Evolutionary conservation across 1,140 invertebrate genomes (phyloP).

Genomic region (Saxidomus purpurata): DNA sequence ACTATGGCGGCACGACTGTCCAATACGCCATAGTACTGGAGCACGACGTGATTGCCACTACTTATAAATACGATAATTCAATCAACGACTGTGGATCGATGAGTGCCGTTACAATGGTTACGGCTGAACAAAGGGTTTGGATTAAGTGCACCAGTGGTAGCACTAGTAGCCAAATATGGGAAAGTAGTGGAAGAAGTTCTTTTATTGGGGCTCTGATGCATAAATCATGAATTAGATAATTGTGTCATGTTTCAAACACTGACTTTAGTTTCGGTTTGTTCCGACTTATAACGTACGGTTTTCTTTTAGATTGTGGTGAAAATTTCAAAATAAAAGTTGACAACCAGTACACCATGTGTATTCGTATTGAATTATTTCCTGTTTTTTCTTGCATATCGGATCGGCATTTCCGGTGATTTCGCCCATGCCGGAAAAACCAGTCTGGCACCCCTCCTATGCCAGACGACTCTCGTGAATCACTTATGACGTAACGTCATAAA

Average conservation of each 20-base stretch:
- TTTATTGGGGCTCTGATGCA: conserved; percentile 10
- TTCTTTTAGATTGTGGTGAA: too few relatives aligned
- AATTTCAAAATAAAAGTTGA: too few relatives aligned
- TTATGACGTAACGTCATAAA: too few relatives aligned
- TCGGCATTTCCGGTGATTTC: too few relatives aligned
- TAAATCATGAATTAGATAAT: background rate
- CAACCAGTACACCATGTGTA: too few relatives aligned
- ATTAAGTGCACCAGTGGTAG: conserved; percentile 4
- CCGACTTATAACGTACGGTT: too few relatives aligned
- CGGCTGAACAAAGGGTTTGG: conserved; percentile 7
- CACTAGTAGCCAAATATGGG: background rate
- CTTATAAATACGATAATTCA: background rate
- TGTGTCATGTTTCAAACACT: background rate
- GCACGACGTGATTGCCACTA: background rate
- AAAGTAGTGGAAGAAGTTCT: conserved; percentile 8
- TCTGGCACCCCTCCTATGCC: too few relatives aligned
- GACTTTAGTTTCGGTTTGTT: too few relatives aligned
- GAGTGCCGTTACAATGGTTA: background rate
- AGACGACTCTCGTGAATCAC: too few relatives aligned
- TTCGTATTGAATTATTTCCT: too few relatives aligned
- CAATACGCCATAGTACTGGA: conserved; percentile 7
- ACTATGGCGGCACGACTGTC: background rate
- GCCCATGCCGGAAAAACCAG: too few relatives aligned
- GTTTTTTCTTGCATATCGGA: too few relatives aligned
- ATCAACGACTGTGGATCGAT: conserved; percentile 4